Conservation (phyloP, 35 echinoderm and acorn worm genomes). For the Apostichopus californicus region DNA sequence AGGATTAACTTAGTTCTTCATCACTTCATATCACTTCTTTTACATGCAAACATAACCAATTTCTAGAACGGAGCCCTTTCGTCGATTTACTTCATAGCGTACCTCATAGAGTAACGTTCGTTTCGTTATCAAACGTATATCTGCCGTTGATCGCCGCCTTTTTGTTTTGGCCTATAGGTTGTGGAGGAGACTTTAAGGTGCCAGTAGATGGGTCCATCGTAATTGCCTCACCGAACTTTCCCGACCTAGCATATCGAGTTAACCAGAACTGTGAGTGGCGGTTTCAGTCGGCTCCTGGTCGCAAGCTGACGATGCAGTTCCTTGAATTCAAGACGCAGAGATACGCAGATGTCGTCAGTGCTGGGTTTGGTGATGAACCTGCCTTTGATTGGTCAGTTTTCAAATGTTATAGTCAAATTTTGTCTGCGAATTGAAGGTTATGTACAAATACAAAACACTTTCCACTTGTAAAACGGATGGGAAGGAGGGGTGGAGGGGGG, state of each 20-base stretch:
- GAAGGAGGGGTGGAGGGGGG: too few species aligned
- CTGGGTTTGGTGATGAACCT: conserved; percentile 67
- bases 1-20: too few species aligned
- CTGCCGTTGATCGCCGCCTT: too few species aligned
- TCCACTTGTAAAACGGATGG: too few species aligned
- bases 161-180: conserved; percentile 28
- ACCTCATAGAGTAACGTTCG: too few species aligned
- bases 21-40: too few species aligned
- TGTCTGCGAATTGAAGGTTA: too few species aligned
- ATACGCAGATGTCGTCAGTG: conserved; percentile 67
- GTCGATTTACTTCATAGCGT: too few species aligned
- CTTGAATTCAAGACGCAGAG: conserved; percentile 78
- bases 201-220: conserved; percentile 64
- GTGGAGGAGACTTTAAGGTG: conserved; percentile 70
- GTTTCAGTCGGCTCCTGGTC: conserved; percentile 51
- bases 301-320: conserved; percentile 65
- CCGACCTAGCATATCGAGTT: conserved; percentile 71
- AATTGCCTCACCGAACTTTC: conserved; percentile 78
- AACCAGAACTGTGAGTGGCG: conserved; percentile 82
- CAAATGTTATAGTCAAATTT: not conserved
- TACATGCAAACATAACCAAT: too few species aligned
- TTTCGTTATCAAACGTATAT: too few species aligned
- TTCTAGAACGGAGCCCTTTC: too few species aligned
- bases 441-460: too few species aligned
- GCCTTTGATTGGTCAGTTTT: conserved; percentile 58